Percentiles rank a stretch among this genome's conserved stretches.
phyloP scores from a whole-genome alignment of 2,113 vertebrate genomes.

The Nerophis ophidion region DNA sequence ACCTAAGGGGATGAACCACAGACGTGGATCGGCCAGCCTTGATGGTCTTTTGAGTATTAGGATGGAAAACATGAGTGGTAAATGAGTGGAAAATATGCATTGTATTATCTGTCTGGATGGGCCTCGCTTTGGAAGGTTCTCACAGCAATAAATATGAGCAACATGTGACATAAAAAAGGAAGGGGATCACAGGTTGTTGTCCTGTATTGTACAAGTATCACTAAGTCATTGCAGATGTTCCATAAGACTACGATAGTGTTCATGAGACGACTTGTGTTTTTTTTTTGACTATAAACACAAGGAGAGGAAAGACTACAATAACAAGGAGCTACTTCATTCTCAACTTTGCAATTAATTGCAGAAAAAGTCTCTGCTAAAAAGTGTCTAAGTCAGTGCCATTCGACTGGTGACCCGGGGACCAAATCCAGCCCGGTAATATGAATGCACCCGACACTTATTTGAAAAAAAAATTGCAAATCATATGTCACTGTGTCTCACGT shows the following conservation, averaged over 20 bases:
- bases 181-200: conserved; percentile 32
- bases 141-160: conserved; percentile 41
- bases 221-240: neutral
- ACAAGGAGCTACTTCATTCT: neutral
- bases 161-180: conserved; percentile 40
- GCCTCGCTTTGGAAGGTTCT: conserved; percentile 32
- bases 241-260: neutral
- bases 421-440: no score
- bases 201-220: neutral
- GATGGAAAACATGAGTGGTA: conserved; percentile 50
- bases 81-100: conserved; percentile 53
- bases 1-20: conserved; percentile 27
- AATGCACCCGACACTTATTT: no score
- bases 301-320: neutral
- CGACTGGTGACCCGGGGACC: no score
- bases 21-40: conserved; percentile 26
- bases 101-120: conserved; percentile 43
- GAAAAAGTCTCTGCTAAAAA: neutral
- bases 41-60: conserved; percentile 40
- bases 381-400: no score
- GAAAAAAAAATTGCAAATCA: no score
- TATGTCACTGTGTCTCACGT: no score
- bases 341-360: neutral
- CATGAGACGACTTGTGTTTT: no score
- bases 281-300: no score